Conservation (phyloP, 2,888 invertebrate species). For the Aspidiotus destructor region DNA sequence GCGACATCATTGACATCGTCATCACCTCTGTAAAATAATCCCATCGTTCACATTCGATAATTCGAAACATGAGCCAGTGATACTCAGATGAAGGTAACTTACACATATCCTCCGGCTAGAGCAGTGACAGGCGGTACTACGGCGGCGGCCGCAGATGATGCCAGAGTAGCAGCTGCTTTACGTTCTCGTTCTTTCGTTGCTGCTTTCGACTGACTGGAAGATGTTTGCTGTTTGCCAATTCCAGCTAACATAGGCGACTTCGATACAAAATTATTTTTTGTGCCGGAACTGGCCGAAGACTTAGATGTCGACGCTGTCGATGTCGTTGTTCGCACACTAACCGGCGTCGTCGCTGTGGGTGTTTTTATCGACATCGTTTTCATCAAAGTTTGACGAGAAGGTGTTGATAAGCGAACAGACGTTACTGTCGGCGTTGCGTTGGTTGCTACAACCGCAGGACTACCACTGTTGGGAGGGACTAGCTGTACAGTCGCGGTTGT, state of each 20-base stretch:
- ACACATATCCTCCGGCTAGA: constrained; percentile 33
- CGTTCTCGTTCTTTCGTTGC: constrained; percentile 68
- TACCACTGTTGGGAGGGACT: constrained; percentile 1
- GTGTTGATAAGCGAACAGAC: constrained; percentile 36
- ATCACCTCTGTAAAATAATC: constrained; percentile 36
- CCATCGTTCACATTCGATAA: background rate
- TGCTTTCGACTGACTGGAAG: constrained; percentile 41
- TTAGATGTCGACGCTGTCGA: constrained; percentile 42
- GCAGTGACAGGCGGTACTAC: constrained; percentile 17
- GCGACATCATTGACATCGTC: constrained; percentile 90
- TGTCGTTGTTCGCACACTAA: constrained; percentile 36
- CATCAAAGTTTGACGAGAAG: constrained; percentile 40
- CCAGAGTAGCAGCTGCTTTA: constrained; percentile 52
- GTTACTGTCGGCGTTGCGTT: constrained; percentile 2
- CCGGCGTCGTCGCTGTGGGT: constrained; percentile 35
- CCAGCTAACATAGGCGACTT: constrained; percentile 27
- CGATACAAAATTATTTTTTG: constrained; percentile 25
- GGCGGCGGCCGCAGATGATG: constrained; percentile 23
- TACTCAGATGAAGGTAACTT: constrained; percentile 15
- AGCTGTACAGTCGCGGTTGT: constrained; percentile 7
- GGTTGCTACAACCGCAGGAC: background rate
- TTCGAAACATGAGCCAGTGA: background rate
- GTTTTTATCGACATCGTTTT: constrained; percentile 40
- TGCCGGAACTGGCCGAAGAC: constrained; percentile 45
- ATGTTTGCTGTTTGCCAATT: constrained; percentile 39